These are phyloP conservation scores for Hymenochirus boettgeri DNA, from an alignment of 2,113 vertebrate genomes.

Conservation along the genomic window DNA sequence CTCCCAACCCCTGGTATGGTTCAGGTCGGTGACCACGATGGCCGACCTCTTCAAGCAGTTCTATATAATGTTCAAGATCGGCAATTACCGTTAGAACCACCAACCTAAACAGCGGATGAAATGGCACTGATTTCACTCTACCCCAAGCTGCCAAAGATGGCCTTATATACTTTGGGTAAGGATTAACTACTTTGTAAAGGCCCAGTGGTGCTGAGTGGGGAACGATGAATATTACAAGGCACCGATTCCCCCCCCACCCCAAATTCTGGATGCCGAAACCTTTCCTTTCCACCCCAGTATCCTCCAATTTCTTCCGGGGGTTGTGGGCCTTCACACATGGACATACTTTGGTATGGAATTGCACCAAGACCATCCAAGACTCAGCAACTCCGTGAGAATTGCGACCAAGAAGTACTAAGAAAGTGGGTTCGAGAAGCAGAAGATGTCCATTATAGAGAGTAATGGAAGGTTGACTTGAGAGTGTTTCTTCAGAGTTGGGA, in stretches of 20 bases:
- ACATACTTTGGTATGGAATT: conserved; percentile 22
- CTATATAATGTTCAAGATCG: too few species aligned
- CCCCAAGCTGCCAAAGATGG: conserved; percentile 21
- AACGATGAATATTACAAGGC: conserved; percentile 4
- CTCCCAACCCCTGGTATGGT: too few species aligned
- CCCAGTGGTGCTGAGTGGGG: conserved; percentile 20
- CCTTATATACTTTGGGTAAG: conserved; percentile 23
- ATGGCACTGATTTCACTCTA: conserved; percentile 2
- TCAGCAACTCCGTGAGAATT: neutral
- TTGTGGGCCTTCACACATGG: neutral
- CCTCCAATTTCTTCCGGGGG: conserved; percentile 22
- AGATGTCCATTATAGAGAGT: conserved; percentile 22
- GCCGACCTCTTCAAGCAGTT: too few species aligned
- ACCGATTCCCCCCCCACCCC: conserved; percentile 2
- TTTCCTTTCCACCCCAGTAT: conserved; percentile 27
- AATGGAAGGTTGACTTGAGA: conserved; percentile 14
- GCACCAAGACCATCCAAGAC: conserved; percentile 36
- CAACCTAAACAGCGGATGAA: conserved; percentile 11
- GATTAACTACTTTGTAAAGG: conserved; percentile 20
- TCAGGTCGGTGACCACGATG: too few species aligned
- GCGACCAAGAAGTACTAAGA: conserved; percentile 23
- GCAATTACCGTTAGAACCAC: too few species aligned
- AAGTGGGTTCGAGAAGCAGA: conserved; percentile 25
- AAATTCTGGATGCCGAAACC: neutral
- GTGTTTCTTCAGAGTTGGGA: neutral